Percentiles rank a stretch among this genome's conserved stretches.
Conservation (phyloP, 1,140 invertebrate genomes). For the Aphelinus atriplicis region DNA sequence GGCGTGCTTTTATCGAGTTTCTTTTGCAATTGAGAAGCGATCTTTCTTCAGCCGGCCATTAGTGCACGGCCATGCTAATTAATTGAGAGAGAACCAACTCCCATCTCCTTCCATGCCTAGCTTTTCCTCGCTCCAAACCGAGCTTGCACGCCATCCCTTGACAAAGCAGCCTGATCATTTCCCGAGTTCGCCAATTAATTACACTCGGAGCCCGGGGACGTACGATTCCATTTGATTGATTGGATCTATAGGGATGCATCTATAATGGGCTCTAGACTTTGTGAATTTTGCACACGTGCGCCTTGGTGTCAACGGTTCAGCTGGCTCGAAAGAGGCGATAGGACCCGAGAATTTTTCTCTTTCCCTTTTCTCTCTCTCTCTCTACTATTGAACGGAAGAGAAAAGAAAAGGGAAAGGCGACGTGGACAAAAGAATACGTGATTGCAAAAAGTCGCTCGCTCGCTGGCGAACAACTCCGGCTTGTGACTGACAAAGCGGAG, state of each 20-base stretch:
- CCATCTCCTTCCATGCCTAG: background rate
- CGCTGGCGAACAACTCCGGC: no score
- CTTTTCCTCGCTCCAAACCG: no score
- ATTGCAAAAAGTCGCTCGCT: constrained; percentile 4
- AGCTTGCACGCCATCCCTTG: no score
- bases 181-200: constrained; percentile 12
- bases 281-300: no score
- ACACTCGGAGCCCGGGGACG: background rate
- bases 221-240: background rate
- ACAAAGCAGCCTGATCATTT: background rate
- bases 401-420: background rate
- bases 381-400: background rate
- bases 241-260: no score
- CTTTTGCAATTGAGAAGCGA: no score
- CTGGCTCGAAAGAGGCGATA: no score
- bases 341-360: background rate
- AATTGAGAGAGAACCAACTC: constrained; percentile 11
- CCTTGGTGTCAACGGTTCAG: no score
- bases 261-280: no score
- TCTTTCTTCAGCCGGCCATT: no score
- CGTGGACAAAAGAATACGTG: constrained; percentile 15
- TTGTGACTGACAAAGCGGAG: background rate
- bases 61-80: background rate
- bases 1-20: no score
- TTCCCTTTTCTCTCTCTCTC: background rate